phyloP scores from a whole-genome alignment of 2,797 vertebrate genomes.

The Denticeps clupeoides region DNA sequence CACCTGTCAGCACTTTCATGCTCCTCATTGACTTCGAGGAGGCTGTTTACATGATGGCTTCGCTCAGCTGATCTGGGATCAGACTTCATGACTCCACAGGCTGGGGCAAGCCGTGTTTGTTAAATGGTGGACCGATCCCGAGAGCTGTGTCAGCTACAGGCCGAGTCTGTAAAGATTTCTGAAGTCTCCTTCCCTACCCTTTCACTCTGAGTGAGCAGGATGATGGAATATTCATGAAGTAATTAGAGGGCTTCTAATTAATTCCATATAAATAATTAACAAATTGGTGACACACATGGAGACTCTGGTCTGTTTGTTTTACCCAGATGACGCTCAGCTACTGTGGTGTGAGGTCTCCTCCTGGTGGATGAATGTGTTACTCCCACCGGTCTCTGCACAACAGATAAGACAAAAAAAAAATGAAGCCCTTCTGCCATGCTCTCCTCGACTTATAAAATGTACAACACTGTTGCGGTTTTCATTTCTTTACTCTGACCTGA shows the following conservation, averaged over 20 bases:
- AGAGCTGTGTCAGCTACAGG: neutral
- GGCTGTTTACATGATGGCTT: conserved; percentile 10
- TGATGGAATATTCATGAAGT: conserved; percentile 22
- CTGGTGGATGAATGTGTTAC: neutral
- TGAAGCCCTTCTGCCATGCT: too few species aligned
- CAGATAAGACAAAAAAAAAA: too few species aligned
- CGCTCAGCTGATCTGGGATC: conserved; percentile 13
- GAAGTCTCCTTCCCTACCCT: conserved; percentile 19
- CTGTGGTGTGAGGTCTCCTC: neutral
- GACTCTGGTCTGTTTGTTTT: conserved; percentile 17
- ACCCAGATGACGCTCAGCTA: neutral
- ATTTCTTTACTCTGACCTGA: too few species aligned
- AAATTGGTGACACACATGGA: conserved; percentile 21
- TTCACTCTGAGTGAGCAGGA: conserved; percentile 1
- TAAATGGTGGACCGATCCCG: conserved; percentile 2
- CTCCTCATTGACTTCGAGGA: conserved; percentile 16
- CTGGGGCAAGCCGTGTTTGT: neutral
- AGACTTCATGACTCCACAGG: conserved; percentile 5
- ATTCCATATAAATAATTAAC: conserved; percentile 32
- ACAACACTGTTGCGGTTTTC: too few species aligned
- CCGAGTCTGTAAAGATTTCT: neutral
- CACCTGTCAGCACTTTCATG: conserved; percentile 22
- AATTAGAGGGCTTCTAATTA: conserved; percentile 22
- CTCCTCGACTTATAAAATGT: too few species aligned
- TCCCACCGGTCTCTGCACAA: too few species aligned